Evolutionary conservation across 2,888 invertebrate genomes (phyloP).

Genomic region (Apodemia duryi): DNA sequence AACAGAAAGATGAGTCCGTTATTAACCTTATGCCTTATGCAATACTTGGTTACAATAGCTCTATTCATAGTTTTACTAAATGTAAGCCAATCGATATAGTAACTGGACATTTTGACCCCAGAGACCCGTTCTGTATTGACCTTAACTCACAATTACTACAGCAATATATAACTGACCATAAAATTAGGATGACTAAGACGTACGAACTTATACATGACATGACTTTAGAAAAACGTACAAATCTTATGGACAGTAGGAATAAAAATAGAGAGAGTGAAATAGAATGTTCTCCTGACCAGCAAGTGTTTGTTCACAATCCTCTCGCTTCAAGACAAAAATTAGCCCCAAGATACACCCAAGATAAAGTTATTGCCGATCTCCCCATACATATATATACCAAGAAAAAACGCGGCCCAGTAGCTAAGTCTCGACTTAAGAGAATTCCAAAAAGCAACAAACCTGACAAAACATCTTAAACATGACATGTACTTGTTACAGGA

Average conservation of each 20-base stretch:
- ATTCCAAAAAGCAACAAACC: conserved; percentile 21
- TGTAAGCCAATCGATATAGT: conserved; percentile 22
- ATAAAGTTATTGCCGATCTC: no score
- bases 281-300: conserved; percentile 25
- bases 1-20: no score
- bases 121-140: conserved; percentile 25
- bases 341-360: not conserved
- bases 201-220: conserved; percentile 20
- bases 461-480: not conserved
- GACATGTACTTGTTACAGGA: not conserved
- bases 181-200: conserved; percentile 18
- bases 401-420: conserved; percentile 5
- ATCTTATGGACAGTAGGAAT: conserved; percentile 23
- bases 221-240: conserved; percentile 13
- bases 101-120: conserved; percentile 5
- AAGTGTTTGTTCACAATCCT: conserved; percentile 26
- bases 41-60: no score
- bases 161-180: conserved; percentile 22
- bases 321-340: conserved; percentile 23
- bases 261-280: conserved; percentile 26
- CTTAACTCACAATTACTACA: conserved; percentile 23
- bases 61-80: conserved; percentile 19
- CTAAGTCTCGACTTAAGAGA: conserved; percentile 28
- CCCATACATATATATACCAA: no score
- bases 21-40: no score